A percentile compares a stretch with the other conserved stretches of the same genome.
These are phyloP conservation scores for Drosophila paulistorum DNA, from an alignment of 1,140 invertebrate species.

Conservation along the genomic window DNA sequence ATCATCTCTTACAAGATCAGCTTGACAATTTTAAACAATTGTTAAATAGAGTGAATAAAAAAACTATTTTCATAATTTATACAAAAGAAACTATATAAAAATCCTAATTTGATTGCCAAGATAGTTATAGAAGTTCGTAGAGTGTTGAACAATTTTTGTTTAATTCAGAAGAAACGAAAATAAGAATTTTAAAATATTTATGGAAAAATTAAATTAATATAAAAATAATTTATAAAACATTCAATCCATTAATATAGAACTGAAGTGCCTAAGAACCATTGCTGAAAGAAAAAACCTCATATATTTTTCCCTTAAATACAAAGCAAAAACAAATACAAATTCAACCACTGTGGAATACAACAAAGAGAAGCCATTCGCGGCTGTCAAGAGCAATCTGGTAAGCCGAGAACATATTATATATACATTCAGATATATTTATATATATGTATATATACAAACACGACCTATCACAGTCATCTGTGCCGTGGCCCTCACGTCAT, in stretches of 20 bases:
- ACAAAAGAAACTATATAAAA: too few species aligned
- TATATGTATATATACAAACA: background rate
- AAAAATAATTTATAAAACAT: too few species aligned
- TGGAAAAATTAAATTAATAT: too few species aligned
- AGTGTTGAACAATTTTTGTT: too few species aligned
- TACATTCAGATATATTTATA: background rate
- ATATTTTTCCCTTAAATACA: background rate
- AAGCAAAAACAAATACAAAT: conserved; percentile 11
- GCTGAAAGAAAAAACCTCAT: background rate
- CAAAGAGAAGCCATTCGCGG: conserved; percentile 1
- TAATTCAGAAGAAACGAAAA: too few species aligned
- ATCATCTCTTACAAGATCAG: too few species aligned
- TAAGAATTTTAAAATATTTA: too few species aligned
- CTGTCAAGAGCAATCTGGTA: conserved; percentile 25
- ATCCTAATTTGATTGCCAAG: too few species aligned
- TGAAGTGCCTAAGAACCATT: conserved; percentile 1
- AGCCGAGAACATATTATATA: conserved; percentile 17
- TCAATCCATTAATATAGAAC: background rate
- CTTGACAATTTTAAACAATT: too few species aligned
- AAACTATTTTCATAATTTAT: too few species aligned
- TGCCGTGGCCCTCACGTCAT: conserved; percentile 13
- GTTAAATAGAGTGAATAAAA: too few species aligned
- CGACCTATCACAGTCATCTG: conserved; percentile 38
- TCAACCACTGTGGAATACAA: conserved; percentile 30
- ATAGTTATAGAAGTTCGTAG: too few species aligned